These are phyloP conservation scores for Upupa epops DNA, from an alignment of 2,113 vertebrate species.

Conservation along the genomic window DNA sequence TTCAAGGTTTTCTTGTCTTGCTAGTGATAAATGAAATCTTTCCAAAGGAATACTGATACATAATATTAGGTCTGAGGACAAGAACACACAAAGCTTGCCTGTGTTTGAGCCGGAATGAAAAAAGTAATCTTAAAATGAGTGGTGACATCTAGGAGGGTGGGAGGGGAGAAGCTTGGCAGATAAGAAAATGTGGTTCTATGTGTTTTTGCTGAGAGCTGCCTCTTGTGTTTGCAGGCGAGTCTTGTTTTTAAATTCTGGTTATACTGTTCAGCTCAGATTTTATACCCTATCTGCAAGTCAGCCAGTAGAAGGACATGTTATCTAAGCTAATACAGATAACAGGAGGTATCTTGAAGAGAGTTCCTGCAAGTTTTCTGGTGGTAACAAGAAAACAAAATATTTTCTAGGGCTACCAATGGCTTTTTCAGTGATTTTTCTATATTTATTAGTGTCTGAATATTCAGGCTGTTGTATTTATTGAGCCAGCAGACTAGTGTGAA, in stretches of 20 bases:
- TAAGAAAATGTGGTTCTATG: neutral
- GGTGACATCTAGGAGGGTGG: neutral
- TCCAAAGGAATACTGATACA: neutral
- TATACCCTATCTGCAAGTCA: neutral
- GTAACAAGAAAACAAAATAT: neutral
- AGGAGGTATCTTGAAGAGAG: neutral
- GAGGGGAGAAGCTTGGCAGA: neutral
- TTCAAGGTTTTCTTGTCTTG: neutral
- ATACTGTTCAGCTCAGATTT: neutral
- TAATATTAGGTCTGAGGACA: neutral
- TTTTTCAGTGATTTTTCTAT: neutral
- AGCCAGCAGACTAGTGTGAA: constrained; percentile 8
- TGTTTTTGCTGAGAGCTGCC: neutral
- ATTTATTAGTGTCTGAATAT: neutral
- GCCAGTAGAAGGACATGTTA: neutral
- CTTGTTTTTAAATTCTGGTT: neutral
- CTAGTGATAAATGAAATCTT: neutral
- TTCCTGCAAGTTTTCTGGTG: neutral
- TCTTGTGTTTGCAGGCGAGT: neutral
- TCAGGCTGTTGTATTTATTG: neutral
- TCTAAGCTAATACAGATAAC: neutral
- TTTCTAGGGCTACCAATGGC: neutral
- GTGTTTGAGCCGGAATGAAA: neutral
- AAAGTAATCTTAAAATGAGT: neutral
- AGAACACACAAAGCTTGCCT: neutral